Percentiles rank a stretch among this genome's conserved stretches.
These are phyloP conservation scores for Alsophila aescularia DNA, from an alignment of 2,888 invertebrate genomes.

Conservation along the genomic window DNA sequence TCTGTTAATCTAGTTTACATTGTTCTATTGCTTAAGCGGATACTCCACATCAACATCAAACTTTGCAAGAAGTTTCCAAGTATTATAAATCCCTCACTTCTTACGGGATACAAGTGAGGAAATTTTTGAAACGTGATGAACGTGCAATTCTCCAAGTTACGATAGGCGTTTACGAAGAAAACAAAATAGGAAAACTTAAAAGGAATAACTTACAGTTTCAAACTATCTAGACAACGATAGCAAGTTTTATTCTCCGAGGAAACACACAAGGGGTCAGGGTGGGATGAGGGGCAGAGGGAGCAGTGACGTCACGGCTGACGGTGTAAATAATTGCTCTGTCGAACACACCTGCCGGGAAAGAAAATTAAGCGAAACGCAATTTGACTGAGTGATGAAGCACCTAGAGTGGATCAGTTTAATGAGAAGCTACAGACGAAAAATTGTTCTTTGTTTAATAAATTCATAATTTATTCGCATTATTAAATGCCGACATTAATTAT, in stretches of 20 bases:
- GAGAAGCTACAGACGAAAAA: conserved; percentile 79
- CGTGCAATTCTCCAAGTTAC: conserved; percentile 46
- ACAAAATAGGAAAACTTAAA: conserved; percentile 58
- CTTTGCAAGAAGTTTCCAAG: conserved; percentile 12
- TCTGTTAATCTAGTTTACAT: conserved; percentile 18
- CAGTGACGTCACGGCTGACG: conserved; percentile 77
- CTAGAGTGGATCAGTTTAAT: conserved; percentile 80
- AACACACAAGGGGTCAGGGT: conserved; percentile 40
- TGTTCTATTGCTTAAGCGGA: conserved; percentile 15
- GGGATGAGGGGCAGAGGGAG: conserved; percentile 48
- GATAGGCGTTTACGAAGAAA: conserved; percentile 51
- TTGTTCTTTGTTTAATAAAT: conserved; percentile 68
- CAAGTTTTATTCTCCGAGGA: conserved; percentile 62
- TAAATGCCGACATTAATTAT: conserved; percentile 28
- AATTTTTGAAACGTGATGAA: conserved; percentile 38
- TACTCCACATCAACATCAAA: conserved; percentile 12
- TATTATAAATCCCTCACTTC: conserved; percentile 21
- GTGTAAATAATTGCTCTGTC: conserved; percentile 84
- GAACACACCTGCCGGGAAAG: conserved; percentile 84
- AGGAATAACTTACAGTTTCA: conserved; percentile 60
- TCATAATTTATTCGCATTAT: conserved; percentile 54
- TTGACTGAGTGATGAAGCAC: conserved; percentile 84
- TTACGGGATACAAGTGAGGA: conserved; percentile 18
- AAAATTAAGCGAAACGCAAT: conserved; percentile 84
- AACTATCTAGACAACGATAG: conserved; percentile 71